Evolutionary conservation across 2,888 invertebrate genomes (phyloP).

Genomic region (Philereme vetulata): DNA sequence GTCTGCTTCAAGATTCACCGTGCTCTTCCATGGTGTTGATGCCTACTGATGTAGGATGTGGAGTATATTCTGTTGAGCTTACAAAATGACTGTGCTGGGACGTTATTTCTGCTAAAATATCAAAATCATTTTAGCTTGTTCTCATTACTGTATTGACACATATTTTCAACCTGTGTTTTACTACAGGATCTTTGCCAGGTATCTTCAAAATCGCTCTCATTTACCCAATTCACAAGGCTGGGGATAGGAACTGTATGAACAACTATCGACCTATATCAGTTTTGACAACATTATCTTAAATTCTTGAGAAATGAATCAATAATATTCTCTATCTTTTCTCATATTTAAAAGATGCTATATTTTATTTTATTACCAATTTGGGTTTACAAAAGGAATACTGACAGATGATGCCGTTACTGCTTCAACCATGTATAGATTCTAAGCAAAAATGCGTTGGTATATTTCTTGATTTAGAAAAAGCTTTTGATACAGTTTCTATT

Average conservation of each 20-base stretch:
- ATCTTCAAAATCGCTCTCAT: neutral
- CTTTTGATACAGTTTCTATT: conserved; percentile 3
- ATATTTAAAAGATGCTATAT: neutral
- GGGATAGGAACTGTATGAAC: conserved; percentile 3
- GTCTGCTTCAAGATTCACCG: neutral
- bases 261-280: conserved; percentile 4
- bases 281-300: neutral
- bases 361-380: neutral
- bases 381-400: neutral
- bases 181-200: neutral
- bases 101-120: neutral
- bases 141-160: neutral
- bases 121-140: neutral
- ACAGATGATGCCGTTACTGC: neutral
- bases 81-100: neutral
- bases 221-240: neutral
- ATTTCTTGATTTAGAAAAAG: conserved; percentile 3
- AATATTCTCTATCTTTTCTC: neutral
- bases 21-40: neutral
- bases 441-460: neutral
- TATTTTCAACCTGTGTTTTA: neutral
- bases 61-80: neutral
- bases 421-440: neutral
- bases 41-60: neutral
- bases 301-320: neutral